Base-by-base conservation (phyloP, 2,888 invertebrate genomes). In the Sarcophaga caerulescens region DNA sequence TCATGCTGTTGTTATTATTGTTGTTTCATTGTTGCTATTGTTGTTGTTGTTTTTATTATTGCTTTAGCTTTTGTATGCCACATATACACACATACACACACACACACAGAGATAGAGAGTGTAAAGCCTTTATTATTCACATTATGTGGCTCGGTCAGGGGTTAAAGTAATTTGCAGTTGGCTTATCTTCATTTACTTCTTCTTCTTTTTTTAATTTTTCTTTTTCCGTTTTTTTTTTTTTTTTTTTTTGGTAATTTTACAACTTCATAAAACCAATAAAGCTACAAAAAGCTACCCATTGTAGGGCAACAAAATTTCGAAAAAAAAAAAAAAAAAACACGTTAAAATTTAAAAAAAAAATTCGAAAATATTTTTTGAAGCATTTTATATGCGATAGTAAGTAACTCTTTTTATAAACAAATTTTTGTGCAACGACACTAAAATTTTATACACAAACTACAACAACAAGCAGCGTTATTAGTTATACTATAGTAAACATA, bases 81-180 rank as follows among this genome's bases (percentile, higher is more conserved):
- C 19, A 25, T 63, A 44, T 52, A 60, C 57, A 45, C 52, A 35
- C 0, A 35, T 1, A 35, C 35, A 35, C 10, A 35, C 10, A 35
- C 35, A 10, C 35, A 1, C 2, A 10, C 1, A 35, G 1, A 35
- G 1, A 8, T 1, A 35, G 35, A 35, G 35, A 35, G 8, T 35
- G 35, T 35, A 35, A 35, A 57, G 75, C 75, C 63, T 68, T 71
- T 85, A 73, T 35, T 74, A 81, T 81, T 69, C 81, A 82, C 65
- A 82, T 75, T 71, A 82, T 84, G 79, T 71, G 79, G 84, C 75
- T 75, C 71, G 63, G 65, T 68, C 70, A 76, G 74, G 76, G 81
- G 83, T 80, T 81, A 81, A 85, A 84, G 85, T 87, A 87, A 84
- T 85, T 85, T 87, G 85, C 87, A 85, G 79, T 87, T 85, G 85